phyloP scores from a whole-genome alignment of 1,140 invertebrate genomes.

The Solen grandis region DNA sequence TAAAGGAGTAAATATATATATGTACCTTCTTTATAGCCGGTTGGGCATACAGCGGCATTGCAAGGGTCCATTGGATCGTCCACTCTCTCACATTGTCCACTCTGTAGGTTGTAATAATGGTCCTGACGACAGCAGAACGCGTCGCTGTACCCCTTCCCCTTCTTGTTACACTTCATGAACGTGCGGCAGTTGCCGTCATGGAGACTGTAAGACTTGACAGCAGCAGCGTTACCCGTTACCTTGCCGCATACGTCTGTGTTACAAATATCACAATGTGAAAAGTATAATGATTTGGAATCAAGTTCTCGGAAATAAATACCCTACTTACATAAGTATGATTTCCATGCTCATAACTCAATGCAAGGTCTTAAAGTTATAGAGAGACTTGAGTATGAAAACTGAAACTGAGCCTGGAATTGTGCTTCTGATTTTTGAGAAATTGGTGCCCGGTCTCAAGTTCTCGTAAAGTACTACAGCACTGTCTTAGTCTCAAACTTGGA shows the following conservation, averaged over 20 bases:
- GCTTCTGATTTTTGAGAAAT: too few species aligned
- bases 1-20: too few species aligned
- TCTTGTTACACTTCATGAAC: constrained; percentile 35
- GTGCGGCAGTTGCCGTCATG: constrained; percentile 42
- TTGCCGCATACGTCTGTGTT: constrained; percentile 40
- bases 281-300: too few species aligned
- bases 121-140: constrained; percentile 45
- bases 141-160: constrained; percentile 30
- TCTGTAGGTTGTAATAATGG: background rate
- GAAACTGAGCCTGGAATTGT: too few species aligned
- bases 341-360: too few species aligned
- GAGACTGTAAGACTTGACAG: constrained; percentile 15
- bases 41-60: constrained; percentile 8
- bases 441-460: too few species aligned
- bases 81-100: constrained; percentile 8
- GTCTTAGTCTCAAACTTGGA: too few species aligned
- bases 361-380: too few species aligned
- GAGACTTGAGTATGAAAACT: too few species aligned
- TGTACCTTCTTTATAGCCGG: constrained; percentile 42
- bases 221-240: background rate
- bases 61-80: constrained; percentile 7
- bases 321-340: too few species aligned
- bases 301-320: too few species aligned
- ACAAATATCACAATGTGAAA: background rate
- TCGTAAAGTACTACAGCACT: too few species aligned